These are phyloP conservation scores for Sturnus vulgaris DNA, from an alignment of 2,113 vertebrate species.

Conservation along the genomic window DNA sequence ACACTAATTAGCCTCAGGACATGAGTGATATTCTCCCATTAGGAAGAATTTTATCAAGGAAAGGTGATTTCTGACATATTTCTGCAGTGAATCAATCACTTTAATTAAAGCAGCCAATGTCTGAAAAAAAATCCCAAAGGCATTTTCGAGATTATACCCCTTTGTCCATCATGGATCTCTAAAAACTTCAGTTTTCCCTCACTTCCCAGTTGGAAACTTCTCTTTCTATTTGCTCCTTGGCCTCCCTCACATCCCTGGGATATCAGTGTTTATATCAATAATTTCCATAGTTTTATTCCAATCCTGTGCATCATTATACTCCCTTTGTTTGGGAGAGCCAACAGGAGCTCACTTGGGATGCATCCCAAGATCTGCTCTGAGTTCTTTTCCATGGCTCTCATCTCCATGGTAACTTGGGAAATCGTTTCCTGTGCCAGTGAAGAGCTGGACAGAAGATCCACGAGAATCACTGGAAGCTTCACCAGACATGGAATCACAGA, in stretches of 20 bases:
- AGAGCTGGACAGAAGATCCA: neutral
- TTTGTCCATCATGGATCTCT: neutral
- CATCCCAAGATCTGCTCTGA: neutral
- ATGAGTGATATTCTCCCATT: neutral
- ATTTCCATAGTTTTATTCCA: neutral
- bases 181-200: neutral
- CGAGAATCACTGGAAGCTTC: accelerated
- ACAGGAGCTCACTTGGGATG: neutral
- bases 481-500: neutral
- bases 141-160: neutral
- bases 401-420: slow-evolving; percentile 23
- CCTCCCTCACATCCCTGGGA: neutral
- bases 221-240: neutral
- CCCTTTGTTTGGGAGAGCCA: neutral
- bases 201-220: neutral
- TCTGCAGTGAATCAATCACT: slow-evolving; percentile 15
- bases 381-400: neutral
- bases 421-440: accelerated
- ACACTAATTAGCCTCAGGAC: neutral
- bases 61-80: neutral
- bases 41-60: neutral
- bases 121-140: neutral
- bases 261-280: neutral
- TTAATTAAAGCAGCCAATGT: neutral
- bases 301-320: neutral